Evolutionary conservation across 2,113 vertebrate genomes (phyloP).

Genomic region (Fulica atra): DNA sequence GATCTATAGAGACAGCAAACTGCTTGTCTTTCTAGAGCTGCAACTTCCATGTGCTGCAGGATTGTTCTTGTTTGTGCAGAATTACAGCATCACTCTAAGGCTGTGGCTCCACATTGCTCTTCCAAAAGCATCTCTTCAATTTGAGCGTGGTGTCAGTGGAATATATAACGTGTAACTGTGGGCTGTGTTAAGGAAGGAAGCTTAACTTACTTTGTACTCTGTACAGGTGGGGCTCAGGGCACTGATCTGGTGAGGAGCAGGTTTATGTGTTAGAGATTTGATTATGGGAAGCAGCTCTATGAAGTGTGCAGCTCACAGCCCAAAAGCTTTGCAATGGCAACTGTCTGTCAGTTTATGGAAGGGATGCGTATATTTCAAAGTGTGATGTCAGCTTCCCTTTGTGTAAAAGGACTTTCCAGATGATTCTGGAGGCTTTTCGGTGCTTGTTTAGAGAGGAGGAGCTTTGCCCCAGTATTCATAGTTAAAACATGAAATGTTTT

Average conservation of each 20-base stretch:
- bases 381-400: neutral
- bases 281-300: neutral
- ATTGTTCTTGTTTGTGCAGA: neutral
- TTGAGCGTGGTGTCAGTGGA: neutral
- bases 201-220: neutral
- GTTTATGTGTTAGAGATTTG: neutral
- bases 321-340: neutral
- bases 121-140: neutral
- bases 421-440: neutral
- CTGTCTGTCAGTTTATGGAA: neutral
- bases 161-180: fast-evolving
- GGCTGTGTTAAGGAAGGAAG: neutral
- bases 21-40: neutral
- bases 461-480: neutral
- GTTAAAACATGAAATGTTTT: neutral
- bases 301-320: neutral
- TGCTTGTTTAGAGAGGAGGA: neutral
- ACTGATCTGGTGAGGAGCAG: neutral
- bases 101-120: neutral
- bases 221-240: neutral
- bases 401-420: neutral
- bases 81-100: neutral
- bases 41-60: neutral
- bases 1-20: neutral
- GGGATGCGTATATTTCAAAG: neutral